A percentile compares a stretch with the other conserved stretches of the same genome.
Evolutionary conservation across 2,113 vertebrate species (phyloP).

Genomic region (Syrrhaptes paradoxus): DNA sequence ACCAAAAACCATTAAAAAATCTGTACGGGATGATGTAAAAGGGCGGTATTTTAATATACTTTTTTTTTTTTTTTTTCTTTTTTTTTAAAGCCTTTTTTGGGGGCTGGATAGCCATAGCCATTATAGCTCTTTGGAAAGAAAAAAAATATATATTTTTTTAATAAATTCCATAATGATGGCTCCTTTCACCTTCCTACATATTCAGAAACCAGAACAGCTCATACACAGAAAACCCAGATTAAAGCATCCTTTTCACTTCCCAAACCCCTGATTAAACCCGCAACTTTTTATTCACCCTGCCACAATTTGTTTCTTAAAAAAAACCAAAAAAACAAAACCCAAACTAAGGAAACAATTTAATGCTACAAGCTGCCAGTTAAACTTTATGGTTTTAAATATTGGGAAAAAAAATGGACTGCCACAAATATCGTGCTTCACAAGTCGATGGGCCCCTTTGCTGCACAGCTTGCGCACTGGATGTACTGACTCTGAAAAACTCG

Average conservation of each 20-base stretch:
- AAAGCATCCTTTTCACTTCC: not conserved
- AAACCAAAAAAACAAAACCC: not conserved
- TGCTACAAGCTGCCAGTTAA: not conserved
- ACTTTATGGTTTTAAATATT: not conserved
- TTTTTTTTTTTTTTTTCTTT: not conserved
- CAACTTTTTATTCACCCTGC: not conserved
- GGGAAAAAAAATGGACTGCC: not conserved
- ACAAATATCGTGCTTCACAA: not conserved
- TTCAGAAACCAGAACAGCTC: not conserved
- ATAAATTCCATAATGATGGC: not conserved
- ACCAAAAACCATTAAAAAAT: not conserved
- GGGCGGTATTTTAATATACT: not conserved
- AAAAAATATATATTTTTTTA: not conserved
- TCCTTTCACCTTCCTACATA: not conserved
- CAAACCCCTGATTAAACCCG: not conserved
- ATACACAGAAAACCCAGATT: not conserved
- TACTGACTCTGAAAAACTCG: not conserved
- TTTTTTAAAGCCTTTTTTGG: not conserved
- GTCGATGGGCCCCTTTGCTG: not conserved
- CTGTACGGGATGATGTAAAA: too few relatives aligned
- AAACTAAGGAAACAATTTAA: not conserved
- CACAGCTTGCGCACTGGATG: not conserved
- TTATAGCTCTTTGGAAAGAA: not conserved
- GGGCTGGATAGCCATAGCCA: accelerated
- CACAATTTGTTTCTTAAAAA: not conserved